phyloP scores from a whole-genome alignment of 2,113 vertebrate species.

The Antechinus flavipes region DNA sequence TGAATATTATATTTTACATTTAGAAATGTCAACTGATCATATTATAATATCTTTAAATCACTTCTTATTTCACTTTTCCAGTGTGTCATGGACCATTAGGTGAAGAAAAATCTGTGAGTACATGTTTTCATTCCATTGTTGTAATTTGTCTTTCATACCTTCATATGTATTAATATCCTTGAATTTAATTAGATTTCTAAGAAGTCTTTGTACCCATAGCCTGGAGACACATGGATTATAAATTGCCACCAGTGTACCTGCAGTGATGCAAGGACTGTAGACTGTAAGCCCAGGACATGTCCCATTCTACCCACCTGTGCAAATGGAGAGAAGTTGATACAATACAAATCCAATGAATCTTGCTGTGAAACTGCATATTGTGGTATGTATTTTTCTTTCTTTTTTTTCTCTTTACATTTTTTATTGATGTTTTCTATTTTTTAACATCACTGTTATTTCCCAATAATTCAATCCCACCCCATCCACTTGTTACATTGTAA shows the following conservation, averaged over 20 bases:
- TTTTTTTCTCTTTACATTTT: not conserved
- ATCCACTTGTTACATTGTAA: not conserved
- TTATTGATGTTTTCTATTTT: not conserved
- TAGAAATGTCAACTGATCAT: constrained; percentile 54
- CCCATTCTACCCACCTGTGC: constrained; percentile 64
- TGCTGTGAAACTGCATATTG: constrained; percentile 72
- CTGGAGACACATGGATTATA: constrained; percentile 72
- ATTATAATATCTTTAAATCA: constrained; percentile 55
- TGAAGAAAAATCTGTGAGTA: constrained; percentile 78
- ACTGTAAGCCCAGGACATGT: constrained; percentile 61
- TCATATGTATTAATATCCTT: constrained; percentile 6
- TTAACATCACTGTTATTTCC: not conserved
- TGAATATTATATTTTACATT: not conserved
- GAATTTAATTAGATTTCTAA: constrained; percentile 31
- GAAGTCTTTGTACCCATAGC: constrained; percentile 52
- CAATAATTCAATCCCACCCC: not conserved
- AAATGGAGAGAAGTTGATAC: constrained; percentile 51
- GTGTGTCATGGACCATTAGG: constrained; percentile 75
- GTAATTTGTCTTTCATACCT: not conserved
- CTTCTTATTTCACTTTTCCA: constrained; percentile 67
- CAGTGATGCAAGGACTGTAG: constrained; percentile 21
- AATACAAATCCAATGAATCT: constrained; percentile 59
- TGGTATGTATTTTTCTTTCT: constrained; percentile 56
- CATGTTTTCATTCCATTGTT: not conserved
- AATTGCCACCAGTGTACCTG: constrained; percentile 72